Base-by-base conservation (phyloP, 2,113 vertebrate species). In the Paramormyrops kingsleyae region DNA sequence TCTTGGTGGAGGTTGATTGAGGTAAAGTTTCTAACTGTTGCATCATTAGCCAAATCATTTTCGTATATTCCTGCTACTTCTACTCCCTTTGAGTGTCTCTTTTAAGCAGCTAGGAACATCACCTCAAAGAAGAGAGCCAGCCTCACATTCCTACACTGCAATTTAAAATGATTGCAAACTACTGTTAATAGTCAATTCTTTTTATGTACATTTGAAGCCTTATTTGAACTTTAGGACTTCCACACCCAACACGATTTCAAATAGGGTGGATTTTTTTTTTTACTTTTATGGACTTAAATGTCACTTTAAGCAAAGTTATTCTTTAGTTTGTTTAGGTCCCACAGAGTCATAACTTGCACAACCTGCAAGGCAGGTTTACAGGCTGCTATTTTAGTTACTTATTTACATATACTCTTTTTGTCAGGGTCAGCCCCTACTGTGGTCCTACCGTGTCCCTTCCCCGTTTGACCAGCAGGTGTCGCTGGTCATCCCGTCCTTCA, bases 21-120 rank as follows among this genome's bases (percentile, higher is more conserved):
- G 49, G 88, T 5, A 70, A 70, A 70, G 27, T 50, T 1, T 83
- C 49, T 17, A 31, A 31, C 88, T 83, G 15, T 56, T 52, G 27
- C 66, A 27, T 70, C 27, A 66, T n/a, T 66, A 83, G 24, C n/a
- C 39, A 89, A 85, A 89, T 53, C 35, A 44, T 89, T 56, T 35
- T 46, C 31, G 88, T 70, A 17, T 59, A 46, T 89, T 52, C 80
- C 89, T 0, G 80, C 74, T 35, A 86, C 89, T 44, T 89, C 50
- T 39, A 31, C 89, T 85, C 50, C 44, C 9, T 77, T 42, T 87
- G 83, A 89, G 42, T 52, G 15, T 24, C 53, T 89, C 21, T 89
- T 89, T 24, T 89, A 56, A 59, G 77, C 89, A 44, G 56, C 80
- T 39, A 53, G 89, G 74, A 66, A 84, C 52, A 89, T 86, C n/a